Evolutionary conservation across 2,113 vertebrate genomes (phyloP).

Genomic region (Marcusenius ussheri): DNA sequence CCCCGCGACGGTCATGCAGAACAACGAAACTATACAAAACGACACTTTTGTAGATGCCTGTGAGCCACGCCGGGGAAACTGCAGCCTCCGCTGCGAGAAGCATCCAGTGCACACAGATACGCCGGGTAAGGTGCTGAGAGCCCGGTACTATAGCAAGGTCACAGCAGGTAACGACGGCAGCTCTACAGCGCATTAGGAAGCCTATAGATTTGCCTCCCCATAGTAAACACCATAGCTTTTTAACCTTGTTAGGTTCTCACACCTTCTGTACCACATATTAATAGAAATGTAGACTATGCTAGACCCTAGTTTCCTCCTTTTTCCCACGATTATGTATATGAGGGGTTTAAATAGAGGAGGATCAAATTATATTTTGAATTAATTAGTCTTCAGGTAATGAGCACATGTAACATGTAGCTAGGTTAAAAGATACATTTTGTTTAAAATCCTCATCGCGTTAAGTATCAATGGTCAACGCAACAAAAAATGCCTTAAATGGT

Average conservation of each 20-base stretch:
- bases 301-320: neutral
- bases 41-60: neutral
- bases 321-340: neutral
- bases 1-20: neutral
- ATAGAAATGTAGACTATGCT: neutral
- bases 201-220: neutral
- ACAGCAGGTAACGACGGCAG: constrained; percentile 7
- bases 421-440: neutral
- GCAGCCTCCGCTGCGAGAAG: neutral
- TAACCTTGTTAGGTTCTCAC: neutral
- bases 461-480: neutral
- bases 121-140: neutral
- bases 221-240: neutral
- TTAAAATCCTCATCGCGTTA: neutral
- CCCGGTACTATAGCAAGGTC: constrained; percentile 18
- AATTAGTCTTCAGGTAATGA: neutral
- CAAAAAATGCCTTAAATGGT: neutral
- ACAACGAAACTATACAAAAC: neutral
- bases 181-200: neutral
- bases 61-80: neutral
- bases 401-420: neutral
- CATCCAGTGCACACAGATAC: neutral
- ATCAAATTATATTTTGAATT: neutral
- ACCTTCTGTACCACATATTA: neutral
- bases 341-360: neutral